Base-by-base conservation (phyloP, 2,888 invertebrate genomes). In the Calameuta idolon region DNA sequence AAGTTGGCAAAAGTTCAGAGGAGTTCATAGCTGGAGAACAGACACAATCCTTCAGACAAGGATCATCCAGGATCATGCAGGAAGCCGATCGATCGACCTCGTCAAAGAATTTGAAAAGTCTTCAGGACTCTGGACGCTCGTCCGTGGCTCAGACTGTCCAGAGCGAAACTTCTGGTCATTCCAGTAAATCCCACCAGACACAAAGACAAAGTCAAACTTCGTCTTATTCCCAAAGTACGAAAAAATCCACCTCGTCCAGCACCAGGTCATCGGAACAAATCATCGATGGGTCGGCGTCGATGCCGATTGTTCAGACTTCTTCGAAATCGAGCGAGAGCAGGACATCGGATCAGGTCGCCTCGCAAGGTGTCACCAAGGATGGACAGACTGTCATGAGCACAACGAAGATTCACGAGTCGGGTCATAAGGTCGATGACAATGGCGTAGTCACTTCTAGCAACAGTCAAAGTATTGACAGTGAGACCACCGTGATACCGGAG, bases 11-110 rank as follows among this genome's bases (percentile, higher is more conserved):
- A 69, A 81, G 81, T 15, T 89, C 87, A 0, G 77, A 85, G 55
- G 90, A 88, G 4, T 87, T 90, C 9, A 87, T 88, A 68, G 76
- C 82, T 9, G 83, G 79, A 4, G 89, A 89, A 68, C 87, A 86
- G 77, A 81, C 76, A 3, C 85, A 86, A 37, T 79, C 80, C 30
- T 23, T 84, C 4, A 55, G 79, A 34, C 76, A 82, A 76, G 35
- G 77, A 11, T 71, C 69, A 74, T 76, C 69, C 30, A 74, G 33
- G 3, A 73, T 34, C 11, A 33, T 23, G 23, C 35, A 76, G 5
- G 68, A 31, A n/a, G 31, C 33, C 73, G 75, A 78, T 69, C 75
- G 40, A 30, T 73, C 55, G 71, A 78, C 75, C 33, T 73, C 35
- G 11, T 40, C 73, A 30, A 73, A 73, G 69, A 75, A 76, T 71